Conservation (phyloP, 2,888 invertebrate genomes). For the Drosophila picticornis region DNA sequence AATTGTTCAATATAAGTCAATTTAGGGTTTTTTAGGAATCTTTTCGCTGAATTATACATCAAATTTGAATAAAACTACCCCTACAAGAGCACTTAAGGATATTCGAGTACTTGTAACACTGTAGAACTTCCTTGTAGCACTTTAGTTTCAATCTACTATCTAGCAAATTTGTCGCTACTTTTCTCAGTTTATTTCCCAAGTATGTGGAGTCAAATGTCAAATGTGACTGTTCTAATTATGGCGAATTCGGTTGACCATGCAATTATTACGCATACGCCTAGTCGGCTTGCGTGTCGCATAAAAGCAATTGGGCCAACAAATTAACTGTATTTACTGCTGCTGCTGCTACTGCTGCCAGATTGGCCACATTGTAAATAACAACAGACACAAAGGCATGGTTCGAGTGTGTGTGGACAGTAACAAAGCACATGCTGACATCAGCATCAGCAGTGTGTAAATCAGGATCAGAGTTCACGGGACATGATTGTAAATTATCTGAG, state of each 20-base stretch:
- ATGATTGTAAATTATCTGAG: conserved; percentile 75
- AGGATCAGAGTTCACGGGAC: conserved; percentile 69
- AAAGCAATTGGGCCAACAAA: conserved; percentile 60
- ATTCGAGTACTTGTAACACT: not conserved
- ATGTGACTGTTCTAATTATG: conserved; percentile 58
- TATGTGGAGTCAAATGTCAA: conserved; percentile 31
- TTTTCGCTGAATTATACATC: too few relatives aligned
- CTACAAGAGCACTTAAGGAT: not conserved
- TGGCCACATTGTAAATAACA: conserved; percentile 68
- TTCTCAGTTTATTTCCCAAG: not conserved
- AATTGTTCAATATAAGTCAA: too few relatives aligned
- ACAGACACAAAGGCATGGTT: conserved; percentile 46
- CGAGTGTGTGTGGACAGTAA: conserved; percentile 25
- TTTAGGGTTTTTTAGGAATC: too few relatives aligned
- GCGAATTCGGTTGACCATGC: conserved; percentile 38
- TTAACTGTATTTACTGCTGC: conserved; percentile 50
- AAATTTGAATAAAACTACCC: too few relatives aligned
- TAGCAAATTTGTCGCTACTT: not conserved
- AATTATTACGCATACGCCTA: conserved; percentile 65
- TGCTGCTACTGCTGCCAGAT: conserved; percentile 24
- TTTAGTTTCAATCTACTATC: not conserved
- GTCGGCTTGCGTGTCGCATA: conserved; percentile 31
- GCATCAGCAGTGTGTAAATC: conserved; percentile 73
- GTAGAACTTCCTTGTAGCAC: not conserved
- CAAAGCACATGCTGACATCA: conserved; percentile 74